Percentiles rank a stretch among this genome's conserved stretches.
Evolutionary conservation across 2,113 vertebrate species (phyloP).

Genomic region (Gopherus flavomarginatus): DNA sequence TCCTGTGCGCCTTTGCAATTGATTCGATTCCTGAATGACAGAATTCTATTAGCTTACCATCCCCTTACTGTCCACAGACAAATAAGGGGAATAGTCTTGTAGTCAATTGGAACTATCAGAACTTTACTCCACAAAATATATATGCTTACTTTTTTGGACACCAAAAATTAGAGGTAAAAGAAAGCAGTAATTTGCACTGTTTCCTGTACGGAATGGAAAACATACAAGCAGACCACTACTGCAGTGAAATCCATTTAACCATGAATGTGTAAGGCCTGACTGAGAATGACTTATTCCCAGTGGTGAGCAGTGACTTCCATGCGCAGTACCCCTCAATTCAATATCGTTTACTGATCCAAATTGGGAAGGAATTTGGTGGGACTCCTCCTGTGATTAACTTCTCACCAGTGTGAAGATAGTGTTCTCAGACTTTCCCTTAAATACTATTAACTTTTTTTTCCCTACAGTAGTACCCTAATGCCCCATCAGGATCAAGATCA

Average conservation of each 20-base stretch:
- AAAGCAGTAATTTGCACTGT: conserved; percentile 24
- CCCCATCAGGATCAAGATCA: neutral
- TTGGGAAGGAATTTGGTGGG: neutral
- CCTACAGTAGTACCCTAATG: neutral
- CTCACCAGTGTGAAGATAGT: neutral
- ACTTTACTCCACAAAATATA: conserved; percentile 52
- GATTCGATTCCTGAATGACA: conserved; percentile 43
- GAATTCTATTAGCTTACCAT: neutral
- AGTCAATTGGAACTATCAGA: neutral
- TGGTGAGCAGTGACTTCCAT: conserved; percentile 37
- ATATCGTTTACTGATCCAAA: neutral
- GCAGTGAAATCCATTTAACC: neutral
- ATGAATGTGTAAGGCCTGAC: conserved; percentile 39
- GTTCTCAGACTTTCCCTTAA: neutral
- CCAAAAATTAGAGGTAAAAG: conserved; percentile 48
- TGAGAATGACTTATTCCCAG: neutral
- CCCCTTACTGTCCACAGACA: neutral
- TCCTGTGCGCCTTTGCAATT: neutral
- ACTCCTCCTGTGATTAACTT: neutral
- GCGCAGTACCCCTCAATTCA: neutral
- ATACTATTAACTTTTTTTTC: neutral
- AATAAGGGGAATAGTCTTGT: conserved; percentile 12
- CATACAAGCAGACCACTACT: neutral
- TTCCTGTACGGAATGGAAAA: conserved; percentile 55
- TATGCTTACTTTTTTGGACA: conserved; percentile 52